Evolutionary conservation across 2,113 vertebrate species (phyloP), one percentile per base, ranked within the genome.

Genomic region (Neolamprologus variostigma): DNA sequence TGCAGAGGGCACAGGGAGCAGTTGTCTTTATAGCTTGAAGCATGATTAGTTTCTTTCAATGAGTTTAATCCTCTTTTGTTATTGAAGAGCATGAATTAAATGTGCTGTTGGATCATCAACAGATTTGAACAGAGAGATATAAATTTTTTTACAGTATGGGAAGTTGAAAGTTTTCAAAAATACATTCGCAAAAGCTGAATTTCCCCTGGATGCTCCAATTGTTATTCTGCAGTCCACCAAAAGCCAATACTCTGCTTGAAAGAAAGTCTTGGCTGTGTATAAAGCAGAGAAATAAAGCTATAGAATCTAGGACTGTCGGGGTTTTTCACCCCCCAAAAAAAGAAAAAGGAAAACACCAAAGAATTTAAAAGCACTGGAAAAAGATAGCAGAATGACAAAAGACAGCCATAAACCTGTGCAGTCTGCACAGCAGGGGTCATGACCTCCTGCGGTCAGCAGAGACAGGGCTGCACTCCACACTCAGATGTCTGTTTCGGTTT

Each of bases 401-500:
- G 40, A 55, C 86, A 80, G 84, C 68, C n/a, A 42, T 80, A 76
- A 57, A 82, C 57, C 86, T 83, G 84, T 53, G 37, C 35, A 63
- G 86, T 33, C 82, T 89, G 45, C 42, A 14, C 14, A 19, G 78
- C 42, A n/a, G 57, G 53, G 89, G 53, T 85, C 86, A 10, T 9
- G 85, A 92, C 92, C 89, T 89, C 51, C 23, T 9, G 59, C 4
- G 3, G 73, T 87, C 86, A 71, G 40, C 63, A 4, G 86, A 87
- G 53, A 80, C 53, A 26, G 51, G 23, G 16, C 42, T 78, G 45
- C 42, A 78, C 17, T 54, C 68, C 61, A 85, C 31, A 81, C 78
- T 59, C 71, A 54, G 23, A 81, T 11, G 54, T 89, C 88, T 86
- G 53, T 50, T 82, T 81, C n/a, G 59, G 28, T 33, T 28, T 83